phyloP scores from a whole-genome alignment of 1,140 invertebrate species.

The Andricus grossulariae region DNA sequence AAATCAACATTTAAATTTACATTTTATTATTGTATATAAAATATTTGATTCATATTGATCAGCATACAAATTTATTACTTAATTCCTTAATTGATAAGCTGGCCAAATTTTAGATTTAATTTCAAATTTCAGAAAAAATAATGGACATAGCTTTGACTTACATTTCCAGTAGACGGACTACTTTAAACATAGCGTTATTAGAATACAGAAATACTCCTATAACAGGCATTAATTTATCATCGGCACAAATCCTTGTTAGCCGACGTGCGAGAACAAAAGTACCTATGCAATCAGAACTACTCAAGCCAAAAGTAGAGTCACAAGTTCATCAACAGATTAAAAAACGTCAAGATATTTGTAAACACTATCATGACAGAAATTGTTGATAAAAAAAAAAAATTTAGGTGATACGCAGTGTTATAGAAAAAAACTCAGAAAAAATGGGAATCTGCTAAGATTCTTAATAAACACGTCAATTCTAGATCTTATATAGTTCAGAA shows the following conservation, averaged over 20 bases:
- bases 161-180: too few relatives aligned
- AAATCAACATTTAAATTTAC: too few relatives aligned
- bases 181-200: neutral
- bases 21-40: too few relatives aligned
- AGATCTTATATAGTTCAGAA: neutral
- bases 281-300: neutral
- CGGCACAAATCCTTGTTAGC: neutral
- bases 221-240: neutral
- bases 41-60: too few relatives aligned
- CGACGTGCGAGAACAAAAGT: neutral
- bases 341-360: neutral
- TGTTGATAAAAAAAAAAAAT: neutral
- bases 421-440: neutral
- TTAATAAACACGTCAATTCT: neutral
- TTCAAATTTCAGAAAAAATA: too few relatives aligned
- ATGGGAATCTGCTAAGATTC: neutral
- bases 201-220: slow-evolving; percentile 3
- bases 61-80: too few relatives aligned
- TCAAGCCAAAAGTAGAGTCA: slow-evolving; percentile 2
- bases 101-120: too few relatives aligned
- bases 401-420: neutral
- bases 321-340: neutral
- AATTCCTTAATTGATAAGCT: too few relatives aligned
- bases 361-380: slow-evolving; percentile 7
- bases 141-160: too few relatives aligned